Evolutionary conservation across 1,140 invertebrate genomes (phyloP).

Genomic region (Megalopta genalis): DNA sequence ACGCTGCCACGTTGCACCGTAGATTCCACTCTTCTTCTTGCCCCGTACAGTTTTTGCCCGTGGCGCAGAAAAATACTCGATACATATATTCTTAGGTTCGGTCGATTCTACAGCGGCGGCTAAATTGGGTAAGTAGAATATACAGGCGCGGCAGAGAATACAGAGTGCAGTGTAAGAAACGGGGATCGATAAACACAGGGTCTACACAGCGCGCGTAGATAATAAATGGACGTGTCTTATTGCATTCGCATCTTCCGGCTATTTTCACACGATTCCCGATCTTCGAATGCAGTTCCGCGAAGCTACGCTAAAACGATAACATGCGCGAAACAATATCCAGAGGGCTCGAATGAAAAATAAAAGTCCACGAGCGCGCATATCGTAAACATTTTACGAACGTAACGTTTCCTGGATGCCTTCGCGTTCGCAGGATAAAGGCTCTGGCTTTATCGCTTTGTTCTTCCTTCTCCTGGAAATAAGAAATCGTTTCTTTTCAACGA

Average conservation of each 20-base stretch:
- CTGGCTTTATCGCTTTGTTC: too few relatives aligned
- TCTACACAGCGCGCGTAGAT: not conserved
- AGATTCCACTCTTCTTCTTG: not conserved
- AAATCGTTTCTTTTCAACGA: too few relatives aligned
- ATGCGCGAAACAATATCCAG: not conserved
- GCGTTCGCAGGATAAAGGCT: too few relatives aligned
- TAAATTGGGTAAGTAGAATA: slow-evolving; percentile 9
- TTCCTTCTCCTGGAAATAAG: too few relatives aligned
- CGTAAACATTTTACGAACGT: not conserved
- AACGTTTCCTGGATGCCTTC: not conserved
- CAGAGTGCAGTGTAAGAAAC: not conserved
- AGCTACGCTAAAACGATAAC: not conserved
- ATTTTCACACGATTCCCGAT: not conserved
- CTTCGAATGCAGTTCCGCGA: not conserved
- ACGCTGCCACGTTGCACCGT: not conserved
- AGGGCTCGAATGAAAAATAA: not conserved
- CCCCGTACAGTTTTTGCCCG: not conserved
- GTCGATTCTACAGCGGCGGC: not conserved
- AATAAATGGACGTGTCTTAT: slow-evolving; percentile 6
- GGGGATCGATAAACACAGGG: not conserved
- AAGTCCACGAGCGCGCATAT: not conserved
- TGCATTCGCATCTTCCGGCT: not conserved
- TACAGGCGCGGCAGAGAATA: not conserved
- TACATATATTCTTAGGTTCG: not conserved
- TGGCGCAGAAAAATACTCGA: not conserved